Evolutionary conservation across 2,797 vertebrate genomes (phyloP).

Genomic region (Myripristis murdjan): DNA sequence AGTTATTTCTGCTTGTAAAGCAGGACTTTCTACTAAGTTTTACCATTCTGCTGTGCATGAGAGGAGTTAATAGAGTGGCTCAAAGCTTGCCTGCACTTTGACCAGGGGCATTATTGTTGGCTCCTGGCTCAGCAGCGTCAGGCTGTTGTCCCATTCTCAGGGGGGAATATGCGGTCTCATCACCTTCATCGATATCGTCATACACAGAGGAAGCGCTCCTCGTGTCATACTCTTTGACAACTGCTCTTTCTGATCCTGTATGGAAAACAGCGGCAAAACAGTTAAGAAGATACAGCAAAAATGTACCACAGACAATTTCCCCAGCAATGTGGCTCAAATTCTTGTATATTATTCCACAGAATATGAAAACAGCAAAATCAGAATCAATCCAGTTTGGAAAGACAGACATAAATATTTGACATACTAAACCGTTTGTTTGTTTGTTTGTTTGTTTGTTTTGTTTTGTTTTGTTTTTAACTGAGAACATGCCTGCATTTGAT

Average conservation of each 20-base stretch:
- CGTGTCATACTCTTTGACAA: background rate
- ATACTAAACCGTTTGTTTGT: no score
- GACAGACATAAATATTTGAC: background rate
- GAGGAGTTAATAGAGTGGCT: background rate
- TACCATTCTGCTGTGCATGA: background rate
- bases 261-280: slow-evolving; percentile 1
- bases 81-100: slow-evolving; percentile 37
- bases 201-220: slow-evolving; percentile 61
- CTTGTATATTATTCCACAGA: background rate
- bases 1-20: background rate
- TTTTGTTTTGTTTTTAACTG: no score
- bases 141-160: slow-evolving; percentile 7
- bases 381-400: background rate
- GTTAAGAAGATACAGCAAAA: background rate
- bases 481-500: no score
- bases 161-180: background rate
- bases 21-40: background rate
- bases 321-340: no score
- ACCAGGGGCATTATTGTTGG: background rate
- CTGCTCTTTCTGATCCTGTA: slow-evolving; percentile 32
- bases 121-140: background rate
- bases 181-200: slow-evolving; percentile 70
- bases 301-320: no score
- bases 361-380: background rate
- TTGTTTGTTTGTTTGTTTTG: no score